Conservation (phyloP, 2,113 vertebrate species). For the Dicerorhinus sumatrensis region DNA sequence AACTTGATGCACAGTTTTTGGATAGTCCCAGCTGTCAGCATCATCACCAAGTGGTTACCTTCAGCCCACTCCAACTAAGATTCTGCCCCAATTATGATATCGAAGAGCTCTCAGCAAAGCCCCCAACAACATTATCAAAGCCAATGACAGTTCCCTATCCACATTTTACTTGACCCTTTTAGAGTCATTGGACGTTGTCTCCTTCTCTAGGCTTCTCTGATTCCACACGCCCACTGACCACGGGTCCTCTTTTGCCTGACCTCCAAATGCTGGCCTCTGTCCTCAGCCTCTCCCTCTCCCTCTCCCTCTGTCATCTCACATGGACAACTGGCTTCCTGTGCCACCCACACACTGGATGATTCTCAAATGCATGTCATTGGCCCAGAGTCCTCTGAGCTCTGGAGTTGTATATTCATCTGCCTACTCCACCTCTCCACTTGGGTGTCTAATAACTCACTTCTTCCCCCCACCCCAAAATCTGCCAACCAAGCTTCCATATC, state of each 20-base stretch:
- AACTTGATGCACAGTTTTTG: not conserved
- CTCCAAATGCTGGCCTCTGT: not conserved
- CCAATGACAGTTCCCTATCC: not conserved
- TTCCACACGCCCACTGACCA: not conserved
- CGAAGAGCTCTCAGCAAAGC: not conserved
- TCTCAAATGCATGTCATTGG: too few species aligned
- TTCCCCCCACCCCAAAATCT: not conserved
- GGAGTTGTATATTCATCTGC: not conserved
- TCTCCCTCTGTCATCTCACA: not conserved
- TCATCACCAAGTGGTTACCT: not conserved
- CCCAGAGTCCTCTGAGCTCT: not conserved
- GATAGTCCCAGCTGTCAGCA: not conserved
- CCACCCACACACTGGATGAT: not conserved
- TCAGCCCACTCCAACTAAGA: not conserved
- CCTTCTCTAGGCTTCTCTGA: not conserved
- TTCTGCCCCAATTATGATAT: too few species aligned
- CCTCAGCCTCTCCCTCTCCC: not conserved
- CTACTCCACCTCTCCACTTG: not conserved
- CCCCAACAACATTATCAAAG: not conserved
- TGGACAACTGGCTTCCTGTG: not conserved
- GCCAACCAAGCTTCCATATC: not conserved
- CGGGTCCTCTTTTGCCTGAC: not conserved
- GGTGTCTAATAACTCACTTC: not conserved
- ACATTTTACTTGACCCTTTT: too few species aligned
- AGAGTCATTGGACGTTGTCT: not conserved